Base-by-base conservation (phyloP, 2,888 invertebrate genomes). In the Diplolepis rosae region DNA sequence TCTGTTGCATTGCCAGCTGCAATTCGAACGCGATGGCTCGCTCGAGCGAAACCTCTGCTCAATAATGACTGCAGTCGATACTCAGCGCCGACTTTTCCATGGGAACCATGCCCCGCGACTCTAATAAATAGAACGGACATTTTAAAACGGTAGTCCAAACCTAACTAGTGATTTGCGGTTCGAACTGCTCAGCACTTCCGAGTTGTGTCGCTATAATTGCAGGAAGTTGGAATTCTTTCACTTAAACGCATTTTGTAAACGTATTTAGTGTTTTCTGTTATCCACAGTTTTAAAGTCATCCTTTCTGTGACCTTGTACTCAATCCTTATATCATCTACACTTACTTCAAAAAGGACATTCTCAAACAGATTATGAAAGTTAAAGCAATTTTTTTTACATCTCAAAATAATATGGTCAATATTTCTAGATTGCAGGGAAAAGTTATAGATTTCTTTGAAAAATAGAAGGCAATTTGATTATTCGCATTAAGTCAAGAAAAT, bases 1-100 rank as follows among this genome's bases (percentile, higher is more conserved):
- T 66, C 54, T 66, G 70, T 56, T 54, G 66, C 65, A 28, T 67
- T 52, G 68, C 69, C 73, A 74, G 71, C 70, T 74, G 73, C 71
- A 70, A 72, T 70, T 71, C 71, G 66, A 67, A 67, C 18, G 56
- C 39, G 11, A 45, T 52, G 51, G 70, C 48, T 66, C 68, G 68
- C 68, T 68, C 68, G 70, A 74, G 72, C 72, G 74, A 68, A 61
- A 68, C 74, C 48, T 56, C 32, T 51, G 61, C 35, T 39, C 61
- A 61, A 39, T 39, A 39, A 39, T 39, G 24, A 56, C 56, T 35
- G n/a, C 35, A 56, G 56, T 39, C 7, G 52, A 52, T 52, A 30
- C 5, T 15, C n/a, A 52, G 28, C 28, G 52, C 24, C 24, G 24
- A 61, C 39, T 27, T 61, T 61, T 61, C 61, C 39, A 61, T 61